phyloP scores from a whole-genome alignment of 2,113 vertebrate species.

The Calyptommatus sinebrachiatus region DNA sequence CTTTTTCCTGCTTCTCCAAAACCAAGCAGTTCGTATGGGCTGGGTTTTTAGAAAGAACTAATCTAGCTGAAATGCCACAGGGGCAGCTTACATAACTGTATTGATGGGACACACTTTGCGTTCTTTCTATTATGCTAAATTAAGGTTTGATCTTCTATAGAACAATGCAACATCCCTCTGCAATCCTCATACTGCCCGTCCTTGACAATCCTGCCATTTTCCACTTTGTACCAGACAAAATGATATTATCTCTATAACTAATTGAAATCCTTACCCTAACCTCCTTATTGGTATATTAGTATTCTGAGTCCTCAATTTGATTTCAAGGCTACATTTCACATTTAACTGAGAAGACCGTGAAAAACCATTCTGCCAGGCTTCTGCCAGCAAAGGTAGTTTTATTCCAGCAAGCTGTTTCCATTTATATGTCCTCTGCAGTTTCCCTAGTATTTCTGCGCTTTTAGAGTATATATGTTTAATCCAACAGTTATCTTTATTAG shows the following conservation, averaged over 20 bases:
- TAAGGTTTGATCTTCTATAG: too few species aligned
- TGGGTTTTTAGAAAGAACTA: not conserved
- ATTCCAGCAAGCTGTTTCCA: not conserved
- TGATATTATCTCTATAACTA: constrained; percentile 29
- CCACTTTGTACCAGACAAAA: too few species aligned
- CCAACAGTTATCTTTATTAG: not conserved
- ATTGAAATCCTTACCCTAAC: constrained; percentile 43
- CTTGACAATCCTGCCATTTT: too few species aligned
- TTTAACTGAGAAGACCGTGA: not conserved
- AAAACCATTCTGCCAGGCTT: not conserved
- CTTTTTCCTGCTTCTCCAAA: not conserved
- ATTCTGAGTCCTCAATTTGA: constrained; percentile 36
- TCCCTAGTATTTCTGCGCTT: not conserved
- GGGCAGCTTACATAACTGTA: too few species aligned
- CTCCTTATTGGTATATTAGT: constrained; percentile 41
- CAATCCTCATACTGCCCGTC: too few species aligned
- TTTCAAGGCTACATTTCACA: constrained; percentile 39
- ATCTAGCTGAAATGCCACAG: not conserved
- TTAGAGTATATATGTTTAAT: not conserved
- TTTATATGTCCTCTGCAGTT: not conserved
- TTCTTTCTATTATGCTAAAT: too few species aligned
- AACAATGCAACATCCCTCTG: too few species aligned
- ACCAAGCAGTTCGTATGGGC: not conserved
- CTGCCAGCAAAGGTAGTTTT: not conserved
- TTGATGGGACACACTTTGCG: too few species aligned